Percentiles rank a stretch among this genome's conserved stretches.
These are phyloP conservation scores for Petrophora chlorosata DNA, from an alignment of 2,888 invertebrate species.

Conservation along the genomic window DNA sequence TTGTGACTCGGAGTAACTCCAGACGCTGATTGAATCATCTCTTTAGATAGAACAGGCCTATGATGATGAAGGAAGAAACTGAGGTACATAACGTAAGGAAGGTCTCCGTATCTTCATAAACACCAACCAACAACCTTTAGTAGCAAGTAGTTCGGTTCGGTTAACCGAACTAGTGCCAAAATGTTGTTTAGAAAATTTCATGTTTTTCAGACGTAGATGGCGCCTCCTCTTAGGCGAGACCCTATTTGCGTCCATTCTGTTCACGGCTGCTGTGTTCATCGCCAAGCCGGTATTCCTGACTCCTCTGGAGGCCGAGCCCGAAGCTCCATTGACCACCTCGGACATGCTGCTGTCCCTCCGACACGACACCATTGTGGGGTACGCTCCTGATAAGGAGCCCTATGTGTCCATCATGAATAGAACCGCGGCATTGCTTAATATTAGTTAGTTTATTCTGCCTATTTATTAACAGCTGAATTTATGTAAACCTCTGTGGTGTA, in stretches of 20 bases:
- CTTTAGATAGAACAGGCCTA: no score
- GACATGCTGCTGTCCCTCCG: conserved; percentile 52
- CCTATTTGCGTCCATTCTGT: conserved; percentile 49
- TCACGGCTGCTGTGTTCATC: conserved; percentile 50
- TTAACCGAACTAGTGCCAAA: no score
- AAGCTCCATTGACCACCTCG: conserved; percentile 44
- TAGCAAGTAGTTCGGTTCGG: no score
- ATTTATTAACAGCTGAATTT: no score
- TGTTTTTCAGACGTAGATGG: conserved; percentile 61
- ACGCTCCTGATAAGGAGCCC: conserved; percentile 51
- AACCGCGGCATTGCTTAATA: conserved; percentile 46
- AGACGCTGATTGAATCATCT: no score
- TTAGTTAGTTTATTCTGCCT: conserved; percentile 53
- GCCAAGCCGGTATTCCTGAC: conserved; percentile 70
- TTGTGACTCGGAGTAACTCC: no score
- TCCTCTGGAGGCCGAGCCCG: conserved; percentile 56
- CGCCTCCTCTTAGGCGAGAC: conserved; percentile 51
- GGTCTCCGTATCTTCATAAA: no score
- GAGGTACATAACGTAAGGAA: no score
- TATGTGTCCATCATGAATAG: conserved; percentile 51
- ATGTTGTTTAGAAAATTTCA: no score
- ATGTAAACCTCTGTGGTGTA: no score
- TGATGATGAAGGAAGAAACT: no score
- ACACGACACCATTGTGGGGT: conserved; percentile 54
- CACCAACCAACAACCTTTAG: no score